Percentiles rank a stretch among this genome's conserved stretches.
Conservation (phyloP, 2,888 invertebrate genomes). For the Liopterus haemorrhoidalis region DNA sequence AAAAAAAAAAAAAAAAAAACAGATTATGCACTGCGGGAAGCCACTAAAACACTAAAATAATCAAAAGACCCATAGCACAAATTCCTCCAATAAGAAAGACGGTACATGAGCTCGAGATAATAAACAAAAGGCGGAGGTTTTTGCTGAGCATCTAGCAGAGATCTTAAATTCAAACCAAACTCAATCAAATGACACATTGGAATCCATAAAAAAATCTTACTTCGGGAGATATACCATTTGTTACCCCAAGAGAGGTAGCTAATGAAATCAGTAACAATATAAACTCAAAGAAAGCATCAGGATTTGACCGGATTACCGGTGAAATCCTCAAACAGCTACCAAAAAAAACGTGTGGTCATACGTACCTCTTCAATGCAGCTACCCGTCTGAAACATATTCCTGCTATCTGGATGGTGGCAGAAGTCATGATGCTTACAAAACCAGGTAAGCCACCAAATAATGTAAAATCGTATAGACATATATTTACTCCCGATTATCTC, state of each 20-base stretch:
- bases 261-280: no score
- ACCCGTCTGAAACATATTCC: constrained; percentile 17
- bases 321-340: constrained; percentile 28
- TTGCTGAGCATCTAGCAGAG: constrained; percentile 23
- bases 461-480: constrained; percentile 31
- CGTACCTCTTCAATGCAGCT: constrained; percentile 15
- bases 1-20: constrained; percentile 7
- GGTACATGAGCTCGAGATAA: constrained; percentile 26
- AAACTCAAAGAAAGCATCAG: constrained; percentile 29
- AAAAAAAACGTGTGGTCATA: constrained; percentile 15
- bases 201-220: constrained; percentile 10
- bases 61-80: constrained; percentile 13
- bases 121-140: constrained; percentile 26
- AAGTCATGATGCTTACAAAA: constrained; percentile 15
- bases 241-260: constrained; percentile 24
- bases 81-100: no score
- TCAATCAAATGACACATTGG: constrained; percentile 2
- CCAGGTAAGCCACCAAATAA: constrained; percentile 16
- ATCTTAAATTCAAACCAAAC: constrained; percentile 23
- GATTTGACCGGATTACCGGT: constrained; percentile 32
- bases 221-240: constrained; percentile 15
- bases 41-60: constrained; percentile 16
- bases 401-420: constrained; percentile 9
- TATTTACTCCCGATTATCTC: constrained; percentile 21
- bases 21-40: constrained; percentile 19